These are phyloP conservation scores for Cochlearius cochlearius DNA, from an alignment of 2,113 vertebrate genomes.

Conservation along the genomic window DNA sequence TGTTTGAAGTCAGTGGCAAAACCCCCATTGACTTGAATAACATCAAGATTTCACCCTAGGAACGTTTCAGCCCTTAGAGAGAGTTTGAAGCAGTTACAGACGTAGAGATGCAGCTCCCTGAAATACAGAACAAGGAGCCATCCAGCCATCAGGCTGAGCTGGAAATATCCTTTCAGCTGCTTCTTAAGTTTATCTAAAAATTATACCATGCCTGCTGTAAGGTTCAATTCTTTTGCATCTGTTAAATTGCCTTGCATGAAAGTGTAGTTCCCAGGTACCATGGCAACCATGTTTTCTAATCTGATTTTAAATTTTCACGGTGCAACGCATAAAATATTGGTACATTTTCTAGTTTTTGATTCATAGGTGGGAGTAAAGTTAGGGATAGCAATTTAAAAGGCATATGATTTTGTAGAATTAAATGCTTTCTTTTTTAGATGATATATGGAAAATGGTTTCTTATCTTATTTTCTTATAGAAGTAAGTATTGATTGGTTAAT, in stretches of 20 bases:
- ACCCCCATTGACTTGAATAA: not conserved
- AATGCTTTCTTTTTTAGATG: not conserved
- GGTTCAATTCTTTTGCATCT: conserved; percentile 49
- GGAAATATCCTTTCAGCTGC: conserved; percentile 20
- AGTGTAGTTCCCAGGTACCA: conserved; percentile 56
- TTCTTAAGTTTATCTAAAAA: conserved; percentile 47
- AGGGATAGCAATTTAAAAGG: not conserved
- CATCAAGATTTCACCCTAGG: not conserved
- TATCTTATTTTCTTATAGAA: not conserved
- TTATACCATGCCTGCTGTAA: conserved; percentile 18
- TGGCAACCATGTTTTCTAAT: conserved; percentile 68
- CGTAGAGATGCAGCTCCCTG: not conserved
- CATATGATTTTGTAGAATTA: not conserved
- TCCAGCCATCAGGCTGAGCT: not conserved
- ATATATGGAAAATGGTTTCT: not conserved
- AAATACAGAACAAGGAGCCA: not conserved
- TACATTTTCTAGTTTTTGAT: conserved; percentile 37
- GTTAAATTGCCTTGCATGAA: conserved; percentile 70
- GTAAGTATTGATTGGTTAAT: not conserved
- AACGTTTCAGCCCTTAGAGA: not conserved
- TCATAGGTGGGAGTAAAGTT: conserved; percentile 45
- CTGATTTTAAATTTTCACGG: conserved; percentile 58
- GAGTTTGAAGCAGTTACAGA: not conserved
- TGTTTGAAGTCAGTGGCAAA: conserved; percentile 28
- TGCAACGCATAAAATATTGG: conserved; percentile 27